A percentile compares a stretch with the other conserved stretches of the same genome.
Conservation (phyloP, 2,797 vertebrate genomes). For the Rhabdophis nuchalis region DNA sequence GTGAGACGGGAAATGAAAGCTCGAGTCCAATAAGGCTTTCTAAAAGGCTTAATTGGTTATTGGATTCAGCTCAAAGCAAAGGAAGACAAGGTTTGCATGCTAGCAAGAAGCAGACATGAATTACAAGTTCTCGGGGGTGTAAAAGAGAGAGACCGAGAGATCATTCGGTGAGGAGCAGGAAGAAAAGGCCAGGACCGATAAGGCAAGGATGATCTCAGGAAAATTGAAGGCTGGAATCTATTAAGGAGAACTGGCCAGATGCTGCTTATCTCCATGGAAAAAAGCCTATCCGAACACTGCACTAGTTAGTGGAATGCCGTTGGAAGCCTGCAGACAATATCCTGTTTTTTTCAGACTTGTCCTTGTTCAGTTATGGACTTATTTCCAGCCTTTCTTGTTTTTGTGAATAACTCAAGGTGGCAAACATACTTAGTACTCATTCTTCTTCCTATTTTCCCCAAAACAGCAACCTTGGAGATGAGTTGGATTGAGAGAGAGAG, state of each 20-base stretch:
- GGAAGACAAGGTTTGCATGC: background rate
- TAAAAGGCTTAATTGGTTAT: conserved; percentile 27
- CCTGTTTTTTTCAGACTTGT: background rate
- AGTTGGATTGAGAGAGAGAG: background rate
- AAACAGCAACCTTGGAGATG: background rate
- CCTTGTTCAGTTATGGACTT: background rate
- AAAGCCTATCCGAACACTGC: background rate
- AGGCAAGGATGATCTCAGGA: background rate
- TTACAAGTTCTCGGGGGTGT: background rate
- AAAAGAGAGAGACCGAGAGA: background rate
- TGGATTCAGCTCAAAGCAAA: conserved; percentile 32
- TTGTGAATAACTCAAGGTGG: background rate
- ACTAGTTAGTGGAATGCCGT: background rate
- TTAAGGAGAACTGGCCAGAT: background rate
- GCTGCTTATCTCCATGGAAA: background rate
- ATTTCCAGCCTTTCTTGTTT: background rate
- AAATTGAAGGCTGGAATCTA: background rate
- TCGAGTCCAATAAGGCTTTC: conserved; percentile 9
- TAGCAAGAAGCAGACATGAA: background rate
- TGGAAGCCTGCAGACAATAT: background rate
- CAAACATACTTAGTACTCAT: background rate
- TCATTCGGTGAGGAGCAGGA: background rate
- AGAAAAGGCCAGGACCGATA: background rate
- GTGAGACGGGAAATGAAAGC: conserved; percentile 12
- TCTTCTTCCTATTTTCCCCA: background rate